These are phyloP conservation scores for Phengaris arion DNA, from an alignment of 2,888 invertebrate genomes.

Conservation along the genomic window DNA sequence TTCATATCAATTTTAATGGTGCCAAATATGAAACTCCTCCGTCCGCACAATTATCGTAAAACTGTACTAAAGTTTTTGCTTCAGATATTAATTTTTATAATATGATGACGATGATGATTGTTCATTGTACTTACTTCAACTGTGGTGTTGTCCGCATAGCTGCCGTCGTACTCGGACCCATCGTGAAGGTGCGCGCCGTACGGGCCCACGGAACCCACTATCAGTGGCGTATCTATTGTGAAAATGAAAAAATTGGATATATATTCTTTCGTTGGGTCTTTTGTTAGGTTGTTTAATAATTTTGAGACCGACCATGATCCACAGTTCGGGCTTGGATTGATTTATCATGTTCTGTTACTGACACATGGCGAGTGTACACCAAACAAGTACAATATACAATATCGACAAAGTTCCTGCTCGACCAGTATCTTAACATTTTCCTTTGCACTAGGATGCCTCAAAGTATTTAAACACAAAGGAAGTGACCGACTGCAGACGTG, in stretches of 20 bases:
- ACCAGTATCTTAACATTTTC: too few species aligned
- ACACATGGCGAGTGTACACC: conserved; percentile 7
- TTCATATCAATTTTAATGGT: too few species aligned
- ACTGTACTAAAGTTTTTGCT: too few species aligned
- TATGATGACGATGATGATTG: conserved; percentile 10
- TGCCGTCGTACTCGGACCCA: conserved; percentile 95
- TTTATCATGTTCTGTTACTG: conserved; percentile 14
- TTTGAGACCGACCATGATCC: background rate
- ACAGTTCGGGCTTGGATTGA: background rate
- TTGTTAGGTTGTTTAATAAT: conserved; percentile 5
- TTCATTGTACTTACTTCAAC: conserved; percentile 64
- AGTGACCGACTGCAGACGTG: too few species aligned
- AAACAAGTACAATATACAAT: background rate
- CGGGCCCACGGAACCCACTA: conserved; percentile 95
- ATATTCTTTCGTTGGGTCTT: background rate
- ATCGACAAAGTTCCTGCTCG: too few species aligned
- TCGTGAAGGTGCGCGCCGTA: conserved; percentile 95
- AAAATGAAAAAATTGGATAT: background rate
- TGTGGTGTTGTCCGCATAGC: conserved; percentile 84
- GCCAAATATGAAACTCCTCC: too few species aligned
- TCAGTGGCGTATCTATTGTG: conserved; percentile 71
- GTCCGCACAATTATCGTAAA: too few species aligned
- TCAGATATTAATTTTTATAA: too few species aligned
- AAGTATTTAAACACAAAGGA: too few species aligned
- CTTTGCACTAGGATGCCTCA: too few species aligned